Base-by-base conservation (phyloP, 2,888 invertebrate genomes). In the Seira musarum region DNA sequence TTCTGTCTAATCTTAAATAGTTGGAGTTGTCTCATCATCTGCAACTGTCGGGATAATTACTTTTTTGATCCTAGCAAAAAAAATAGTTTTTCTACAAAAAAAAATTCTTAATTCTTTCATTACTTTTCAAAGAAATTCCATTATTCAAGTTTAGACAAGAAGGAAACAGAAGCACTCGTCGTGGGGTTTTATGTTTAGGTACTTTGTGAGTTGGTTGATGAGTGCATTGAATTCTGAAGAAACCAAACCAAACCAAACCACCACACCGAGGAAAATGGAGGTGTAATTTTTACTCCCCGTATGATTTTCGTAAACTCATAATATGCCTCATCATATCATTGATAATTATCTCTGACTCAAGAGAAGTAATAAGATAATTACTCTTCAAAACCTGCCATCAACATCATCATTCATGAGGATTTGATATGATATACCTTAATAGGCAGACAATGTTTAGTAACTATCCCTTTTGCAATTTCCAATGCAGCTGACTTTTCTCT, bases 281-380 rank as follows among this genome's bases (percentile, higher is more conserved):
- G 40, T 13, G 40, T 40, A 40, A 40, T 40, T 40, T 40, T 40
- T 40, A 8, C 13, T 13, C 40, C 13, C 40, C 13, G 40, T 40
- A 40, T 40, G 40, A 40, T 40, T 40, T 40, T 40, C 13, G 40
- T 40, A 13, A 40, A 40, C 40, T 57, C 22, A 63, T 46, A n/a
- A n/a, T n/a, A n/a, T n/a, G n/a, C 35, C 17, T 63, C 60, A 30
- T 40, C 66, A 30, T 68, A 76, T 76, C 76, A 70, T 25, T 76
- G 76, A 76, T 76, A 76, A 76, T 70, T 76, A 76, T 76, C 76
- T 76, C 35, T 53, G 75, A 68, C 68, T 75, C 10, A 35, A 49
- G 70, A 64, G 76, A 76, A 76, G 65, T 76, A 76, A 76, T 69
- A 76, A 76, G 76, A 76, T 76, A 76, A 76, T 76, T 76, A 70